Conservation (phyloP, 2,113 vertebrate species). For the Thunnus thynnus region DNA sequence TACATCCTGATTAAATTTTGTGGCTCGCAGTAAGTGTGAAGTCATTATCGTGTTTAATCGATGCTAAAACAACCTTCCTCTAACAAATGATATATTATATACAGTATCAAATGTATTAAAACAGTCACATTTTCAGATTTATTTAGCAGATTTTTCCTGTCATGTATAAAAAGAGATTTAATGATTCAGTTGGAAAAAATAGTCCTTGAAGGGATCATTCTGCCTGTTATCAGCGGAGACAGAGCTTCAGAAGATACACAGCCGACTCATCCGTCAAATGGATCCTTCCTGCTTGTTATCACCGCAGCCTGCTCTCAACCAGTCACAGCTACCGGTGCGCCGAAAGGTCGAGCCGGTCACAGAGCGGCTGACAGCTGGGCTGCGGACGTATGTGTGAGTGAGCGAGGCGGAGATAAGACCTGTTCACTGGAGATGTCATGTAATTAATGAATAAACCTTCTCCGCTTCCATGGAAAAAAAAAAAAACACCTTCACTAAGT, state of each 20-base stretch:
- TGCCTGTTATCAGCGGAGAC: background rate
- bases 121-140: too few relatives aligned
- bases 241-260: background rate
- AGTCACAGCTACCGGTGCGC: background rate
- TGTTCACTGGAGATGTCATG: background rate
- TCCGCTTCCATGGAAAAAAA: background rate
- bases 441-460: slow-evolving; percentile 16
- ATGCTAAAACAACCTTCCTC: too few relatives aligned
- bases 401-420: slow-evolving; percentile 11
- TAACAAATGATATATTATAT: too few relatives aligned
- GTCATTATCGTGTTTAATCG: too few relatives aligned
- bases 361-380: background rate
- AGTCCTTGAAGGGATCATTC: background rate
- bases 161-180: background rate
- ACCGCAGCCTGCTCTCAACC: background rate
- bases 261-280: slow-evolving; percentile 7
- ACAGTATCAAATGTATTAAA: too few relatives aligned
- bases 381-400: background rate
- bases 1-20: too few relatives aligned
- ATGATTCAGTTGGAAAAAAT: background rate
- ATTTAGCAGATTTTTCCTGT: background rate
- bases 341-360: background rate
- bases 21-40: too few relatives aligned
- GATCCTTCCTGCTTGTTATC: slow-evolving; percentile 11
- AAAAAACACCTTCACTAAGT: slow-evolving; percentile 3